Evolutionary conservation across 2,888 invertebrate genomes (phyloP).

Genomic region (Serrognathus titanus): DNA sequence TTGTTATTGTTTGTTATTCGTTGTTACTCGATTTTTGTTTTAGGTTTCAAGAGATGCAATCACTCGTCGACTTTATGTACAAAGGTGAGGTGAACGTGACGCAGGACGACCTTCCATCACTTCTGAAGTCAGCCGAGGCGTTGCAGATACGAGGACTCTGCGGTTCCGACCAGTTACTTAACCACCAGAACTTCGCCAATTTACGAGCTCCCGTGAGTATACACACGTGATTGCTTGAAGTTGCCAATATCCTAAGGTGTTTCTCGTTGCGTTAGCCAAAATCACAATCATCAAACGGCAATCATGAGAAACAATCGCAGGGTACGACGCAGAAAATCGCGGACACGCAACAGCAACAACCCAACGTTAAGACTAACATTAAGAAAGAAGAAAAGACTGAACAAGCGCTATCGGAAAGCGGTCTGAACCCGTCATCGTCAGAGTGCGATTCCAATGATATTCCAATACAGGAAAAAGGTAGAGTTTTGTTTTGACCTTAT

Average conservation of each 20-base stretch:
- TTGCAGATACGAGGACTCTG: slow-evolving; percentile 73
- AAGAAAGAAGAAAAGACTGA: slow-evolving; percentile 40
- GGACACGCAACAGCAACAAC: slow-evolving; percentile 31
- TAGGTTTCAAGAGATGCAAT: slow-evolving; percentile 77
- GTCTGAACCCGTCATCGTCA: slow-evolving; percentile 42
- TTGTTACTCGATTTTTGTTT: background rate
- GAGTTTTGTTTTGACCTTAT: background rate
- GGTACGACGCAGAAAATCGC: slow-evolving; percentile 17
- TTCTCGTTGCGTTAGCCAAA: background rate
- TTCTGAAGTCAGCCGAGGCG: slow-evolving; percentile 81
- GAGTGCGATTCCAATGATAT: slow-evolving; percentile 47
- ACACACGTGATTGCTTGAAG: background rate
- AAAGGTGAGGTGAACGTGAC: slow-evolving; percentile 86
- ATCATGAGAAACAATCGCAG: slow-evolving; percentile 22
- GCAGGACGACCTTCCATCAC: slow-evolving; percentile 75
- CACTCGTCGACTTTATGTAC: slow-evolving; percentile 86
- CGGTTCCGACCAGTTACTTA: slow-evolving; percentile 47
- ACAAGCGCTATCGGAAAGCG: slow-evolving; percentile 34
- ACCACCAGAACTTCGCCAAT: slow-evolving; percentile 44
- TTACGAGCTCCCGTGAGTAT: slow-evolving; percentile 29
- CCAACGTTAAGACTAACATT: slow-evolving; percentile 12
- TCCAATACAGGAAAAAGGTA: slow-evolving; percentile 11
- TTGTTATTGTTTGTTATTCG: background rate
- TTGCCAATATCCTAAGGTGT: background rate
- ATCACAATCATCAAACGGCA: slow-evolving; percentile 13